These are phyloP conservation scores for Prolemur simus DNA, from an alignment of 2,113 vertebrate genomes.

Conservation along the genomic window DNA sequence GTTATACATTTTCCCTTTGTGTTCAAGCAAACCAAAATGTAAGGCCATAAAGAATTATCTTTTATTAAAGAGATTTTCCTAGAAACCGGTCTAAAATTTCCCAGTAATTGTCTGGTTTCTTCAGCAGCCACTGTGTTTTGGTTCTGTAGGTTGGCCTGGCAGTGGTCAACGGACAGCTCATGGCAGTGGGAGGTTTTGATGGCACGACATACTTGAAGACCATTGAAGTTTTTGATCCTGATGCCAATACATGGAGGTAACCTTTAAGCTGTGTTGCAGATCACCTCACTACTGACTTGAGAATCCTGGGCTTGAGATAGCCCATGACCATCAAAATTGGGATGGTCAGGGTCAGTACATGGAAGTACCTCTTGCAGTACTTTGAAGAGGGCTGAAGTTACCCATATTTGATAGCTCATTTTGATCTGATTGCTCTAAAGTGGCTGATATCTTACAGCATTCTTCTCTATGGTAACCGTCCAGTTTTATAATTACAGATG, in stretches of 20 bases:
- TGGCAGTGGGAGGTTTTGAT: slow-evolving; percentile 99
- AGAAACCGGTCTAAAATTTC: not conserved
- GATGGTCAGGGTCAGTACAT: not conserved
- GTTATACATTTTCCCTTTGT: not conserved
- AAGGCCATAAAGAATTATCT: not conserved
- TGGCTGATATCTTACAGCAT: not conserved
- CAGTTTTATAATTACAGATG: slow-evolving; percentile 2
- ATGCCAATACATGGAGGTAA: slow-evolving; percentile 99
- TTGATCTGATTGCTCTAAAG: slow-evolving; percentile 11
- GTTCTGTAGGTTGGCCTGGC: slow-evolving; percentile 93
- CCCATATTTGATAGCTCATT: not conserved
- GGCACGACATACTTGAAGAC: slow-evolving; percentile 99
- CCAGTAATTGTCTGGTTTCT: not conserved
- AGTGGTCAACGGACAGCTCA: slow-evolving; percentile 97
- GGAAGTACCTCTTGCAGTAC: not conserved
- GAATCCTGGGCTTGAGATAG: not conserved
- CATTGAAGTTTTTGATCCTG: slow-evolving; percentile 99
- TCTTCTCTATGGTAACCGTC: not conserved
- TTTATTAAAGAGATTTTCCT: not conserved
- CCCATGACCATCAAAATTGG: not conserved
- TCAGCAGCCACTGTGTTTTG: slow-evolving; percentile 40
- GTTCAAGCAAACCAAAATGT: not conserved
- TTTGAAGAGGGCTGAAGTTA: not conserved
- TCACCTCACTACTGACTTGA: not conserved
- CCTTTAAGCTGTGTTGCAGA: not conserved